Percentiles rank a stretch among this genome's conserved stretches.
Evolutionary conservation across 2,888 invertebrate species (phyloP).

Genomic region (Harpalus rubripes): DNA sequence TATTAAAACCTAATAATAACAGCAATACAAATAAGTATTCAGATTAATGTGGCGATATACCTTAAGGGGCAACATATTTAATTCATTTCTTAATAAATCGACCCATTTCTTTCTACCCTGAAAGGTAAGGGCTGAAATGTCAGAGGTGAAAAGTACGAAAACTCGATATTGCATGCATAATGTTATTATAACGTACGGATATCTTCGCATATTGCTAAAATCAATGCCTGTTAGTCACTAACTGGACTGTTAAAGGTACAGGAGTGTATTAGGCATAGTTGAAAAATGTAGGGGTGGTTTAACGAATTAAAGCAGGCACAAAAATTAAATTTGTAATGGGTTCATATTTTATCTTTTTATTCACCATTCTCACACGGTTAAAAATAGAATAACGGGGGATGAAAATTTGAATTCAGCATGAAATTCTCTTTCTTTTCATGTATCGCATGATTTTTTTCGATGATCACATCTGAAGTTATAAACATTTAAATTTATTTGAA

Average conservation of each 20-base stretch:
- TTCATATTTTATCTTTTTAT: no score
- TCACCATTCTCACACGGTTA: no score
- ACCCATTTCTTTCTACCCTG: conserved; percentile 2
- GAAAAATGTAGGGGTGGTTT: neutral
- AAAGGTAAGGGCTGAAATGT: neutral
- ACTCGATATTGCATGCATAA: conserved; percentile 61
- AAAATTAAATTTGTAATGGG: no score
- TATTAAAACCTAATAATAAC: no score
- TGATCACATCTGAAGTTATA: no score
- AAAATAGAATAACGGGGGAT: no score
- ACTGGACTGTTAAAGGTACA: conserved; percentile 32
- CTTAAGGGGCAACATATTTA: neutral
- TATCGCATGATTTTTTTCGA: no score
- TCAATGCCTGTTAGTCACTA: conserved; percentile 55
- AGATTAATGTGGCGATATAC: neutral
- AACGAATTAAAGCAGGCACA: no score
- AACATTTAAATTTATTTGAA: no score
- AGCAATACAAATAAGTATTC: no score
- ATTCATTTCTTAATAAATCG: conserved; percentile 16
- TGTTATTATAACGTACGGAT: conserved; percentile 53
- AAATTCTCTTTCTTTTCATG: no score
- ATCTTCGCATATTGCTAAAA: conserved; percentile 59
- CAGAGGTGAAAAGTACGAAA: conserved; percentile 14
- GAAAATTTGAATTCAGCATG: no score
- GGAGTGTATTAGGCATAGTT: neutral